phyloP scores from a whole-genome alignment of 2,888 invertebrate genomes.

The Zygothrica quintamaculata region DNA sequence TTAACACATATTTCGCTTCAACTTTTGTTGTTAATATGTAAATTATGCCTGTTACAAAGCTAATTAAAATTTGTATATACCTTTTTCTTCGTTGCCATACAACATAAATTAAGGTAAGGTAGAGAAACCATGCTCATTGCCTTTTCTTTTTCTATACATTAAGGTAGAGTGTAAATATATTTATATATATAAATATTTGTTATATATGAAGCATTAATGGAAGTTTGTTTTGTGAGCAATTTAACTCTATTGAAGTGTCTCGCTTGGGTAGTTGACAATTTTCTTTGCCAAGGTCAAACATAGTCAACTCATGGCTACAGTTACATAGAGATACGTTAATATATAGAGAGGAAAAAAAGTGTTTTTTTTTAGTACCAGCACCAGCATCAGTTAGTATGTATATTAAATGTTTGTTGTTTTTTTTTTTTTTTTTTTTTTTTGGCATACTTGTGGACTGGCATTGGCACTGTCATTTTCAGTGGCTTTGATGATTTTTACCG shows the following conservation, averaged over 20 bases:
- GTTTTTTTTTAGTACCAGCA: slow-evolving; percentile 25
- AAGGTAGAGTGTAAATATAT: too few species aligned
- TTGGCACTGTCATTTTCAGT: slow-evolving; percentile 49
- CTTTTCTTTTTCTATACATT: too few species aligned
- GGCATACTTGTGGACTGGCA: slow-evolving; percentile 59
- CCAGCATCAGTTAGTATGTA: background rate
- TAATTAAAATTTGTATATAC: too few species aligned
- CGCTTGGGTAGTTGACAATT: slow-evolving; percentile 1
- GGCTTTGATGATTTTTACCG: slow-evolving; percentile 80
- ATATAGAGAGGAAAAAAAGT: background rate
- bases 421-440: slow-evolving; percentile 14
- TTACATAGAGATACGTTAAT: slow-evolving; percentile 1
- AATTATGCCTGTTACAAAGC: too few species aligned
- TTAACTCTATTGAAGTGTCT: background rate
- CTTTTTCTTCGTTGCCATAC: too few species aligned
- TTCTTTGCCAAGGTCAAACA: slow-evolving; percentile 47
- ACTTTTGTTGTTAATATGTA: too few species aligned
- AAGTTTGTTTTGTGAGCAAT: too few species aligned
- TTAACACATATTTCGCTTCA: too few species aligned
- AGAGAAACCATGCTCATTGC: too few species aligned
- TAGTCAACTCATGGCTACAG: slow-evolving; percentile 5
- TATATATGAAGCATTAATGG: too few species aligned
- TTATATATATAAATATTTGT: too few species aligned
- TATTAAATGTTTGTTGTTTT: slow-evolving; percentile 5
- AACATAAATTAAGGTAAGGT: too few species aligned